Conservation (phyloP, 1,140 invertebrate genomes). For the Plutomurus gul region DNA sequence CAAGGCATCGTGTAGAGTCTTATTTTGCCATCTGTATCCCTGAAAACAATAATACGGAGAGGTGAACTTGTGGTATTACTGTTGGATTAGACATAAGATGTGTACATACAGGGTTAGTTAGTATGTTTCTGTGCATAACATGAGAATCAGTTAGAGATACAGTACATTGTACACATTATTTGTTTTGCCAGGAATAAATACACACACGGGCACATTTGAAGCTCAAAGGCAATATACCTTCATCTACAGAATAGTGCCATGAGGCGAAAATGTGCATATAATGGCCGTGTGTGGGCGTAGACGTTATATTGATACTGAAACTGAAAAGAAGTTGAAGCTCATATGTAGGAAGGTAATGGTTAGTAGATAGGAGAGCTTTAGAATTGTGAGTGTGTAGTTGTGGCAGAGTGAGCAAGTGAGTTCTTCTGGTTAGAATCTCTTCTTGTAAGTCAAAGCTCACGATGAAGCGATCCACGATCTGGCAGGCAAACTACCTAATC, state of each 20-base stretch:
- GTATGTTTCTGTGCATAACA: no score
- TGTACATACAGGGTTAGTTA: no score
- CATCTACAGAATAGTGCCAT: not conserved
- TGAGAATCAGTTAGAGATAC: not conserved
- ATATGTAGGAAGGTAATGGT: not conserved
- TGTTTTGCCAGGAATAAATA: no score
- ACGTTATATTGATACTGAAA: no score
- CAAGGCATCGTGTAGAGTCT: not conserved
- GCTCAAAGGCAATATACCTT: no score
- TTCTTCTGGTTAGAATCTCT: slow-evolving; percentile 1
- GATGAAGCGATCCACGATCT: not conserved
- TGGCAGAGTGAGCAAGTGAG: not conserved
- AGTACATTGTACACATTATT: no score
- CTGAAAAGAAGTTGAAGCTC: not conserved
- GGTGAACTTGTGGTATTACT: no score
- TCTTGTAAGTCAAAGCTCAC: slow-evolving; percentile 5
- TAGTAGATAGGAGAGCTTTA: not conserved
- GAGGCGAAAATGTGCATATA: slow-evolving; percentile 15
- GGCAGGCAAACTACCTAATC: not conserved
- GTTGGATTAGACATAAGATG: no score
- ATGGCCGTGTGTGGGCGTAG: slow-evolving; percentile 13
- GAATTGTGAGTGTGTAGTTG: not conserved
- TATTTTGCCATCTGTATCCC: not conserved
- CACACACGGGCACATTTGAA: no score
- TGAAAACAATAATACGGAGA: no score